Evolutionary conservation across 1,140 invertebrate genomes (phyloP), one percentile per base, ranked within the genome.

Genomic region (Calosoma granatense): DNA sequence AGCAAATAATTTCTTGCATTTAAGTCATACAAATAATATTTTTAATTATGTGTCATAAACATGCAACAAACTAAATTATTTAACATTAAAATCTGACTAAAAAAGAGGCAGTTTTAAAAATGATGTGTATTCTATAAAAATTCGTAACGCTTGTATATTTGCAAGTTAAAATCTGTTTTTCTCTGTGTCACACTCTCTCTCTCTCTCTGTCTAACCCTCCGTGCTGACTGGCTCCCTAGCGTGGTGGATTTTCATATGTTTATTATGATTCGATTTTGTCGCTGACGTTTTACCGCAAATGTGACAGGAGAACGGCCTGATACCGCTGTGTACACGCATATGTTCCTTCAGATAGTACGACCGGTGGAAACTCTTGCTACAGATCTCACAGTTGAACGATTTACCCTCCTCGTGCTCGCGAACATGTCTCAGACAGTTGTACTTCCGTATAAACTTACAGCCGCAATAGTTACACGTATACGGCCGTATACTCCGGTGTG

Each of bases 401-500:
- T 96, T 96, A 56, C 84, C 88, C 55, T 84, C 51, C 57, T 90
- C 89, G 72, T 97, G 93, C 66, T 94, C 92, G 36, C 89, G 81
- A 2, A 92, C 86, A 70, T 96, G 94, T 41, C 92, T 81, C 66
- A 92, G 80, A 65, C 94, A 89, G 69, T 94, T 95, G 69, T 92
- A 93, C 67, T 94, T 93, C 19, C 91, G 81, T 54, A 92, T 94
- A 70, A 97, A 97, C 66, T 92, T 87, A 51, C 91, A 90, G 21
- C 91, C 93, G 70, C 94, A 97, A 69, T 92, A 87, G 66, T 95
- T 94, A 70, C 91, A 94, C 1, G 88, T 90, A 70, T 90, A 94
- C 1, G 88, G 88, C 56, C 84, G 79, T 30, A 89, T 81, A 55
- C 86, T 84, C 58, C 84, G 83, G 73, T 90, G 88, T 21, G 88